A percentile compares a stretch with the other conserved stretches of the same genome.
These are phyloP conservation scores for Rhincodon typus DNA, from an alignment of 2,797 vertebrate species.

Conservation along the genomic window DNA sequence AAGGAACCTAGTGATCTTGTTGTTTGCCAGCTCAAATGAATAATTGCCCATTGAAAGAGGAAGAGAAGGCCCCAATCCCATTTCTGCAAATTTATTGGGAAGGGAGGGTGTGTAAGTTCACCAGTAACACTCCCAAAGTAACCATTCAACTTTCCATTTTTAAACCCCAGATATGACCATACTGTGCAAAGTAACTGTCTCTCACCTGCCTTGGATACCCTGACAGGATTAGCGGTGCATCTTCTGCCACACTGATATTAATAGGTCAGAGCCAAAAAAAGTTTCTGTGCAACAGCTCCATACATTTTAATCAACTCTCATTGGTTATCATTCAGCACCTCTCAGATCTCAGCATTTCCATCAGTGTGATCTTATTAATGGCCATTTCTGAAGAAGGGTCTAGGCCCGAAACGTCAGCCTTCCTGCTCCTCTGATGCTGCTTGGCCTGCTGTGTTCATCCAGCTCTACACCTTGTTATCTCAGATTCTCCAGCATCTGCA, in stretches of 20 bases:
- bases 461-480: too few species aligned
- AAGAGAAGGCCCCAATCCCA: neutral
- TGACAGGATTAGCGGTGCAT: neutral
- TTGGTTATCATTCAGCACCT: neutral
- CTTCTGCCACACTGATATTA: neutral
- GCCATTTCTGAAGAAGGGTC: too few species aligned
- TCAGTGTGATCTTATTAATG: neutral
- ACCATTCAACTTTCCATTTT: neutral
- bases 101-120: neutral
- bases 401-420: too few species aligned
- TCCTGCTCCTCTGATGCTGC: too few species aligned
- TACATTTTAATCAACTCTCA: neutral
- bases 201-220: neutral
- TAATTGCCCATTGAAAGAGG: neutral
- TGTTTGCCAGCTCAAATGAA: neutral
- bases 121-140: neutral
- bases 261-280: too few species aligned
- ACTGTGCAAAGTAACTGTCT: neutral
- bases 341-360: neutral
- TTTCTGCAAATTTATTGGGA: neutral
- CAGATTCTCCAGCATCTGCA: too few species aligned
- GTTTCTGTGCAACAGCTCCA: neutral
- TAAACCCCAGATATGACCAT: neutral
- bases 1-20: neutral
- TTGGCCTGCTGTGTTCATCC: too few species aligned